These are phyloP conservation scores for Epiperipatus broadwayi DNA, from an alignment of 2,888 invertebrate genomes.

Conservation along the genomic window DNA sequence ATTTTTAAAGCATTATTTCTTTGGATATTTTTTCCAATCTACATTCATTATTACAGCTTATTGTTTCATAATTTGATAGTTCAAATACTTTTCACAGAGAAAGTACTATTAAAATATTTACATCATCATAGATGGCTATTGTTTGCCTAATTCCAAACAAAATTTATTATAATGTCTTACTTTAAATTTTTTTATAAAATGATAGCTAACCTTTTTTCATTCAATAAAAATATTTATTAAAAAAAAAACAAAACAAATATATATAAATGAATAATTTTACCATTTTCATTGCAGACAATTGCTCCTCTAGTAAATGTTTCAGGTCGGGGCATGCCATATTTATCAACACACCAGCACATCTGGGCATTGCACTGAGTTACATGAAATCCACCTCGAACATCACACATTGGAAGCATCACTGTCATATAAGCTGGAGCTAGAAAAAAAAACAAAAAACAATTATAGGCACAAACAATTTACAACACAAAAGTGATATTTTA, in stretches of 20 bases:
- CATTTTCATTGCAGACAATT: conserved; percentile 19
- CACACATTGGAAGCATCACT: conserved; percentile 1
- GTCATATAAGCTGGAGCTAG: conserved; percentile 3
- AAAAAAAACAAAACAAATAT: neutral
- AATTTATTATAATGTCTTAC: too few relatives aligned
- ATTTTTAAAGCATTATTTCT: too few relatives aligned
- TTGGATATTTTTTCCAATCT: too few relatives aligned
- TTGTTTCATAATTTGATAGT: too few relatives aligned
- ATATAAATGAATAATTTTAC: conserved; percentile 7
- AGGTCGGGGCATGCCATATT: conserved; percentile 19
- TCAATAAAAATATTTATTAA: neutral
- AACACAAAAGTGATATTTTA: too few relatives aligned
- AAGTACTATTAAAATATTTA: too few relatives aligned
- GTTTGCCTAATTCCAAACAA: too few relatives aligned
- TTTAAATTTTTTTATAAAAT: neutral
- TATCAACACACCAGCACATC: conserved; percentile 22
- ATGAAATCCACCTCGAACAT: neutral
- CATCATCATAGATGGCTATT: too few relatives aligned
- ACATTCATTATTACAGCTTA: too few relatives aligned
- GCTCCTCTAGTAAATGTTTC: conserved; percentile 20
- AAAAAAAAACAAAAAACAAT: neutral
- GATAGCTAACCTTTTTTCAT: neutral
- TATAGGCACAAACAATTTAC: too few relatives aligned
- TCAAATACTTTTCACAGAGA: too few relatives aligned
- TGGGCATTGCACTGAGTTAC: conserved; percentile 6